A percentile compares a stretch with the other conserved stretches of the same genome.
phyloP scores from a whole-genome alignment of 2,113 vertebrate genomes.

The Dipodomys stephensi region DNA sequence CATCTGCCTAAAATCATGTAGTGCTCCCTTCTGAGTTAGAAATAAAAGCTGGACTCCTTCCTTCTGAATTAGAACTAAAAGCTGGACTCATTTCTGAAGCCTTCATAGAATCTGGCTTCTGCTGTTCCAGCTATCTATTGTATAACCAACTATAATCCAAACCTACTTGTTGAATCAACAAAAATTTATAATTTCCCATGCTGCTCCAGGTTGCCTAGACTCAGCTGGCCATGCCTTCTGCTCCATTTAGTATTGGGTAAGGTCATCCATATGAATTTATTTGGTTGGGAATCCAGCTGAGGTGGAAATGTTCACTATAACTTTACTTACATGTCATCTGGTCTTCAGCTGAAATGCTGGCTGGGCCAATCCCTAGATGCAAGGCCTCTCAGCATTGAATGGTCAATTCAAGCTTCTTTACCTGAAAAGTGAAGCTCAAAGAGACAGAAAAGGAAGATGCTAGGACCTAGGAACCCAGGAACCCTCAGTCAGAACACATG shows the following conservation, averaged over 20 bases:
- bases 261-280: neutral
- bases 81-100: neutral
- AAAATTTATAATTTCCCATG: neutral
- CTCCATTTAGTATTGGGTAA: conserved; percentile 3
- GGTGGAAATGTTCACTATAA: neutral
- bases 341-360: neutral
- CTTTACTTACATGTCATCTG: neutral
- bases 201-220: neutral
- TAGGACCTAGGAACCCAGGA: neutral
- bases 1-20: conserved; percentile 34
- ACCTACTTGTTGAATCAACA: neutral
- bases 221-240: conserved; percentile 36
- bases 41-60: neutral
- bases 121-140: neutral
- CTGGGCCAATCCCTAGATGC: neutral
- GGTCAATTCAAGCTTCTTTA: neutral
- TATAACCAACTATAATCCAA: conserved; percentile 1
- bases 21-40: conserved; percentile 24
- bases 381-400: neutral
- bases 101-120: neutral
- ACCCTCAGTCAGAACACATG: neutral
- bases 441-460: neutral
- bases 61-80: conserved; percentile 53
- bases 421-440: conserved; percentile 17
- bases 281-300: neutral